Evolutionary conservation across 2,797 vertebrate species (phyloP).

Genomic region (Myotis vivesi): DNA sequence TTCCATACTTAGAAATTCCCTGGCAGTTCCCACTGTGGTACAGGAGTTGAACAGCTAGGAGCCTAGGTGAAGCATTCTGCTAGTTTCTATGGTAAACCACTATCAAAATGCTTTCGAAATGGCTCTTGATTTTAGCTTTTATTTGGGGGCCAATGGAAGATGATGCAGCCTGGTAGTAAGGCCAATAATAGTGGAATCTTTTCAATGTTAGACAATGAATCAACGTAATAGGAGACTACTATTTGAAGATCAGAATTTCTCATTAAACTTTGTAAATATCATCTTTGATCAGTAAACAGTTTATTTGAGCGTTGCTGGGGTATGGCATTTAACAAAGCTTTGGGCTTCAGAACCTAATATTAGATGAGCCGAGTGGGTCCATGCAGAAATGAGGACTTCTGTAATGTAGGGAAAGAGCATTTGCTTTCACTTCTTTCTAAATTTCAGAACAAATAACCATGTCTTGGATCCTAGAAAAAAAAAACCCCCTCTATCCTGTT

Average conservation of each 20-base stretch:
- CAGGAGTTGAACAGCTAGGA: neutral
- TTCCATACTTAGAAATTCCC: neutral
- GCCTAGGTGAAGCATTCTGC: neutral
- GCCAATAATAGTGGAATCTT: neutral
- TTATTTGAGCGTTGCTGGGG: neutral
- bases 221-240: conserved; percentile 46
- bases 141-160: neutral
- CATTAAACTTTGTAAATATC: conserved; percentile 41
- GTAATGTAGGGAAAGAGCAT: neutral
- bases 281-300: conserved; percentile 52
- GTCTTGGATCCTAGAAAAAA: neutral
- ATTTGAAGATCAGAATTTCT: conserved; percentile 40
- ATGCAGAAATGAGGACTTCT: neutral
- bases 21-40: neutral
- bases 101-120: neutral
- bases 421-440: neutral
- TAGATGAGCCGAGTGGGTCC: neutral
- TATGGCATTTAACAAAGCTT: neutral
- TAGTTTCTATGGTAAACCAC: neutral
- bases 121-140: neutral
- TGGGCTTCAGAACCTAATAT: neutral
- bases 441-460: neutral
- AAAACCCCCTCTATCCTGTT: neutral
- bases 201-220: conserved; percentile 53
- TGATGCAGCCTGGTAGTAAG: conserved; percentile 16